These are phyloP conservation scores for Criorhina ranunculi DNA, from an alignment of 2,888 invertebrate genomes.

Conservation along the genomic window DNA sequence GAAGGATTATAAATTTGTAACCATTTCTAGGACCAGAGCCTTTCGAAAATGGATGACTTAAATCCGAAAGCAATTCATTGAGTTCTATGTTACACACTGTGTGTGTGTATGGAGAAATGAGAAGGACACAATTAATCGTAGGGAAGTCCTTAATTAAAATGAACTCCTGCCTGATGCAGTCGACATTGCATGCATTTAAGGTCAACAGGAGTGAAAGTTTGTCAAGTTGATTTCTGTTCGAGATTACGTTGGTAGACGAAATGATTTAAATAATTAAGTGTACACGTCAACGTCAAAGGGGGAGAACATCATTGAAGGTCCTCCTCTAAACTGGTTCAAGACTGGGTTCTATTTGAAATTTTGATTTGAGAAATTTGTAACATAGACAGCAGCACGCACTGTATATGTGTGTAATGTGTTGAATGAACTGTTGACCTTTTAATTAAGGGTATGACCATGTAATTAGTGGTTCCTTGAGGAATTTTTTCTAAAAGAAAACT, in stretches of 20 bases:
- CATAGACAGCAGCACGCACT: background rate
- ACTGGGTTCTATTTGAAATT: constrained; percentile 75
- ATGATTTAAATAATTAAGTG: constrained; percentile 68
- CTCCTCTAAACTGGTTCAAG: constrained; percentile 77
- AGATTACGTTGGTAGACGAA: constrained; percentile 53
- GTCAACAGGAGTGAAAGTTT: constrained; percentile 40
- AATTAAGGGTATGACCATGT: constrained; percentile 3
- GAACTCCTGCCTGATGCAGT: constrained; percentile 48
- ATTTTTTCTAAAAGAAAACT: background rate
- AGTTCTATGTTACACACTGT: background rate
- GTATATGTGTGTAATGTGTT: background rate
- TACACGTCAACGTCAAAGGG: constrained; percentile 2
- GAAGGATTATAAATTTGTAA: constrained; percentile 53
- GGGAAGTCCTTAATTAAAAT: constrained; percentile 66
- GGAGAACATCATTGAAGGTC: background rate
- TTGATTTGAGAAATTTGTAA: constrained; percentile 10
- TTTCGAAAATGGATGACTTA: constrained; percentile 52
- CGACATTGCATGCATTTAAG: constrained; percentile 46
- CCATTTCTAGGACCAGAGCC: constrained; percentile 26
- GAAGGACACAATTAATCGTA: constrained; percentile 50
- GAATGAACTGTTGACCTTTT: constrained; percentile 28
- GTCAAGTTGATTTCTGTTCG: constrained; percentile 42
- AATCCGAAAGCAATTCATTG: constrained; percentile 41
- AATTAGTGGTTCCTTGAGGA: background rate
- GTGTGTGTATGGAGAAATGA: background rate